These are phyloP conservation scores for Drosophila subquinaria DNA, from an alignment of 2,888 invertebrate species.

Conservation along the genomic window DNA sequence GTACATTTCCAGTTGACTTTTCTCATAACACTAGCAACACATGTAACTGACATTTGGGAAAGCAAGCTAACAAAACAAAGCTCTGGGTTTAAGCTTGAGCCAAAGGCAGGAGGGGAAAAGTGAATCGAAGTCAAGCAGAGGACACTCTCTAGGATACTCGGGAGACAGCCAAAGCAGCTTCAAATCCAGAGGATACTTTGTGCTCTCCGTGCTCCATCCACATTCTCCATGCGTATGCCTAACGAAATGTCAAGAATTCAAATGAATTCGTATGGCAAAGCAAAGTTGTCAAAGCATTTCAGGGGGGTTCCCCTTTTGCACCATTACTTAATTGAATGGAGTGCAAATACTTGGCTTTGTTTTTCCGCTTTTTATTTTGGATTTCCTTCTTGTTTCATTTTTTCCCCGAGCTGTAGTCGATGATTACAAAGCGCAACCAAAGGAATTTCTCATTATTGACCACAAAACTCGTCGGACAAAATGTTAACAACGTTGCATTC, in stretches of 20 bases:
- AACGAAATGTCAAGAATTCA: slow-evolving; percentile 68
- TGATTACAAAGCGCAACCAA: slow-evolving; percentile 68
- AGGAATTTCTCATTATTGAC: slow-evolving; percentile 78
- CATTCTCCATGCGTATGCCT: slow-evolving; percentile 18
- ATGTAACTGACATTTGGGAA: slow-evolving; percentile 66
- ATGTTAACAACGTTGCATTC: slow-evolving; percentile 63
- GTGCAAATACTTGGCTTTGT: slow-evolving; percentile 69
- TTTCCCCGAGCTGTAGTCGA: slow-evolving; percentile 24
- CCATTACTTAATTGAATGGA: slow-evolving; percentile 76
- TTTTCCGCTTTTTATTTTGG: slow-evolving; percentile 22
- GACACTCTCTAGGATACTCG: slow-evolving; percentile 29
- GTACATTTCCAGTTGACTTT: slow-evolving; percentile 51
- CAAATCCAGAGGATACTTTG: slow-evolving; percentile 18
- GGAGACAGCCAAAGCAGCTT: slow-evolving; percentile 28
- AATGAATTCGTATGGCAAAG: slow-evolving; percentile 61
- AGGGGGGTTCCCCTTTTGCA: slow-evolving; percentile 25
- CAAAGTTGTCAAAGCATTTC: slow-evolving; percentile 50
- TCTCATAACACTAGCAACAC: slow-evolving; percentile 63
- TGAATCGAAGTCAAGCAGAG: slow-evolving; percentile 18
- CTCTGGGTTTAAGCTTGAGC: slow-evolving; percentile 31
- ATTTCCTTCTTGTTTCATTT: slow-evolving; percentile 13
- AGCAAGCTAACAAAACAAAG: slow-evolving; percentile 51
- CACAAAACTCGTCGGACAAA: slow-evolving; percentile 66
- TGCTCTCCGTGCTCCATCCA: slow-evolving; percentile 6
- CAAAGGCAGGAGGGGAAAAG: slow-evolving; percentile 16